phyloP scores from a whole-genome alignment of 2,113 vertebrate species.

The Siphamia tubifer region DNA sequence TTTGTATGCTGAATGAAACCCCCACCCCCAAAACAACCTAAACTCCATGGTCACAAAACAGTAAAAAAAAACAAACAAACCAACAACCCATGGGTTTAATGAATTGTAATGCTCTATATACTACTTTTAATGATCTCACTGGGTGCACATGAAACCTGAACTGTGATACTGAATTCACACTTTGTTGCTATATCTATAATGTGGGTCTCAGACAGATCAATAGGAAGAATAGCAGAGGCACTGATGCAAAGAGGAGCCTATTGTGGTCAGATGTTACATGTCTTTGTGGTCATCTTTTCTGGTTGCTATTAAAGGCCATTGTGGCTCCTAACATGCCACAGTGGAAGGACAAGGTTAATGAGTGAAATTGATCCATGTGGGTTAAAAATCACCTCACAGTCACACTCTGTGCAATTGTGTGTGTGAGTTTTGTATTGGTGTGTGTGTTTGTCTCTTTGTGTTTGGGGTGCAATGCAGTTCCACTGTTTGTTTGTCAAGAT shows the following conservation, averaged over 20 bases:
- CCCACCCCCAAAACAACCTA: no score
- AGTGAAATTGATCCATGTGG: constrained; percentile 67
- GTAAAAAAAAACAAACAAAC: no score
- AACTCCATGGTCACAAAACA: not conserved
- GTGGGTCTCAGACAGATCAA: constrained; percentile 68
- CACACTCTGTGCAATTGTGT: constrained; percentile 9
- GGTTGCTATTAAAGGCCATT: constrained; percentile 64
- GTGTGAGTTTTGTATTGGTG: constrained; percentile 21
- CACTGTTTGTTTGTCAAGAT: constrained; percentile 67
- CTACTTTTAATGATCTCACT: not conserved
- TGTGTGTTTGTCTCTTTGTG: not conserved
- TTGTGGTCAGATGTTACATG: constrained; percentile 56
- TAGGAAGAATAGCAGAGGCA: constrained; percentile 68
- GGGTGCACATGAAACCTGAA: no score
- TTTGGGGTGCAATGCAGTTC: constrained; percentile 4
- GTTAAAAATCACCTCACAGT: constrained; percentile 57
- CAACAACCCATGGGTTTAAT: no score
- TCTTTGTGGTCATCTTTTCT: constrained; percentile 36
- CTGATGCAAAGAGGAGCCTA: constrained; percentile 49
- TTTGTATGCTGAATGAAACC: no score
- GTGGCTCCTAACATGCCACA: constrained; percentile 46
- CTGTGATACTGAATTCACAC: no score
- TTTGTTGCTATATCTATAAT: constrained; percentile 69
- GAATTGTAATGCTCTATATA: not conserved
- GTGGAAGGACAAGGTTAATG: constrained; percentile 54